Conservation (phyloP, 2,113 vertebrate species). For the Prunella himalayana region DNA sequence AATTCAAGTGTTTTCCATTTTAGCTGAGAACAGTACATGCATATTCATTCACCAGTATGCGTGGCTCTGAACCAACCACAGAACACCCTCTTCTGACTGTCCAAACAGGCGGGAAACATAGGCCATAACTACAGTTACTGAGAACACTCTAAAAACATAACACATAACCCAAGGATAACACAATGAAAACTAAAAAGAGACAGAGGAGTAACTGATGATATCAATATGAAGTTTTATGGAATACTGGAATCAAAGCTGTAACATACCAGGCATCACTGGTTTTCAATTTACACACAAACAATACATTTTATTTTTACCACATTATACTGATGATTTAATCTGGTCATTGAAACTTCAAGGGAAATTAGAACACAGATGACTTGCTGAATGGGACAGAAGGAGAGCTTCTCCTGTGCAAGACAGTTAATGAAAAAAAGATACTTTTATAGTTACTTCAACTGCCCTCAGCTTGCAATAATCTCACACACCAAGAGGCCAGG, state of each 20-base stretch:
- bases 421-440: neutral
- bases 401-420: neutral
- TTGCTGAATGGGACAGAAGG: neutral
- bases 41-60: accelerated
- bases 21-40: neutral
- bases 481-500: neutral
- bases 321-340: neutral
- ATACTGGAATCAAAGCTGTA: neutral
- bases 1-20: neutral
- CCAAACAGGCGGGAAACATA: neutral
- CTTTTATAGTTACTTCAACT: neutral
- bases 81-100: neutral
- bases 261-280: neutral
- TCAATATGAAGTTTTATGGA: neutral
- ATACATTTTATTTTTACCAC: neutral
- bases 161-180: neutral
- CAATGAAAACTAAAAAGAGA: neutral
- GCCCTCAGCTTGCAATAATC: neutral
- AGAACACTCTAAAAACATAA: neutral
- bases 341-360: neutral
- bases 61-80: neutral
- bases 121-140: neutral
- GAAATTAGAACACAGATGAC: neutral
- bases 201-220: neutral
- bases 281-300: neutral